Base-by-base conservation (phyloP, 2,113 vertebrate genomes). In the Sapajus apella region DNA sequence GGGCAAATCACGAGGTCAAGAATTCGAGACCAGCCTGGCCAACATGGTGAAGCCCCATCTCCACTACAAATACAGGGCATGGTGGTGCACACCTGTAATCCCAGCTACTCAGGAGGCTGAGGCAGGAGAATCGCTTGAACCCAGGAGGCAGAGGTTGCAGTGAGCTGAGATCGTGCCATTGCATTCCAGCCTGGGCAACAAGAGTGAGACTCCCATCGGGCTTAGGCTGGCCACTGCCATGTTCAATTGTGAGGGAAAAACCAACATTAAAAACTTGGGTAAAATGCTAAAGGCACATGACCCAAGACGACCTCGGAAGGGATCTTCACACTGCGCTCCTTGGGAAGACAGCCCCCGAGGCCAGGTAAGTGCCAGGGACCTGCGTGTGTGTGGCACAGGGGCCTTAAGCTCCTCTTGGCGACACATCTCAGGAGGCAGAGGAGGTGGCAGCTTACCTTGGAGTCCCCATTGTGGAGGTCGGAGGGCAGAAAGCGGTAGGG, bases 401-500 rank as follows among this genome's bases (percentile, higher is more conserved):
- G 21, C 37, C 66, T 72, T 66, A 18, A 37, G 14, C 30, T 76
- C 56, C 1, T 30, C 30, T 12, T 3, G 13, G 40, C 50, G 18
- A n/a, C 52, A 27, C 8, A 4, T n/a, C 23, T 58, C 5, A 30
- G 30, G 37, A 2, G 4, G 11, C 12, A 7, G 14, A 10, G 9
- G 5, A 2, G 21, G 16, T 23, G 27, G 47, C 58, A 25, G 21
- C 0, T 98, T 98, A 99, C 99, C 99, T 99, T 99, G 95, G 99
- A 99, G 95, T 99, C 99, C 1, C 99, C 99, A 0, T 99, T 99
- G 98, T 99, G 99, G 97, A 99, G 99, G 94, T 99, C 99, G 0
- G 99, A 99, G 45, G 99, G 99, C 96, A 99, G 99, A 98, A 99
- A 99, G 3, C 99, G 99, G 90, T 99, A 99, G 0, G 99, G 99